These are phyloP conservation scores for Crossaster papposus DNA, from an alignment of 53 echinoderm and acorn worm species.

Conservation along the genomic window DNA sequence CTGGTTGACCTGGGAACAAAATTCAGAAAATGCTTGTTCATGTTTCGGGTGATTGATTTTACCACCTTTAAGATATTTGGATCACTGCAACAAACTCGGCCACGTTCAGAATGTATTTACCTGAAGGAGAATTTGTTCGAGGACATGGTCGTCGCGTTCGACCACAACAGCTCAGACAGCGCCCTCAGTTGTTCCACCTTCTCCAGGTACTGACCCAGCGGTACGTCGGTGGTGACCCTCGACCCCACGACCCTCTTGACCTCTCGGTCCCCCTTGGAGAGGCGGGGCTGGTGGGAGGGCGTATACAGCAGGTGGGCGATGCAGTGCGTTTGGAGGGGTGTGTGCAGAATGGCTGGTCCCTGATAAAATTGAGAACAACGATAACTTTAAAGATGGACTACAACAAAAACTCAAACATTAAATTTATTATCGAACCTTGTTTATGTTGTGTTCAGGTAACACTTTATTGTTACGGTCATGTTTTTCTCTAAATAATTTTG, in stretches of 20 bases:
- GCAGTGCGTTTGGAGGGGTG: constrained; percentile 72
- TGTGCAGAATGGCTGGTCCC: constrained; percentile 73
- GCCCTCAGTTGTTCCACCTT: constrained; percentile 74
- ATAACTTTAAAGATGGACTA: neutral
- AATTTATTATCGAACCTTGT: too few relatives aligned
- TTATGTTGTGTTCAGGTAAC: too few relatives aligned
- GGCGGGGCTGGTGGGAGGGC: constrained; percentile 5
- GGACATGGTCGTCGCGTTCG: constrained; percentile 52
- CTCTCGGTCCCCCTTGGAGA: constrained; percentile 24
- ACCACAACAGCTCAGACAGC: constrained; percentile 75
- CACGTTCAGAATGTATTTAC: too few relatives aligned
- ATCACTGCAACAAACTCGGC: too few relatives aligned
- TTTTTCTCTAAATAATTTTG: too few relatives aligned
- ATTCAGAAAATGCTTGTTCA: too few relatives aligned
- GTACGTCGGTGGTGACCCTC: constrained; percentile 48
- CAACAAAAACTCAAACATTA: too few relatives aligned
- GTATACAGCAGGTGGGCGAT: constrained; percentile 66
- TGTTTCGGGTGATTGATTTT: too few relatives aligned
- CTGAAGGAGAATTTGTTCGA: constrained; percentile 30
- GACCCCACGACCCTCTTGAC: constrained; percentile 19
- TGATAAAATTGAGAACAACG: neutral
- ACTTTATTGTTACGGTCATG: too few relatives aligned
- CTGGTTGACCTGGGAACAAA: constrained; percentile 28
- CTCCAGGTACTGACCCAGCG: constrained; percentile 78
- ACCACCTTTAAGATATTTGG: too few relatives aligned